These are phyloP conservation scores for Falco peregrinus DNA, from an alignment of 2,797 vertebrate genomes.

Conservation along the genomic window DNA sequence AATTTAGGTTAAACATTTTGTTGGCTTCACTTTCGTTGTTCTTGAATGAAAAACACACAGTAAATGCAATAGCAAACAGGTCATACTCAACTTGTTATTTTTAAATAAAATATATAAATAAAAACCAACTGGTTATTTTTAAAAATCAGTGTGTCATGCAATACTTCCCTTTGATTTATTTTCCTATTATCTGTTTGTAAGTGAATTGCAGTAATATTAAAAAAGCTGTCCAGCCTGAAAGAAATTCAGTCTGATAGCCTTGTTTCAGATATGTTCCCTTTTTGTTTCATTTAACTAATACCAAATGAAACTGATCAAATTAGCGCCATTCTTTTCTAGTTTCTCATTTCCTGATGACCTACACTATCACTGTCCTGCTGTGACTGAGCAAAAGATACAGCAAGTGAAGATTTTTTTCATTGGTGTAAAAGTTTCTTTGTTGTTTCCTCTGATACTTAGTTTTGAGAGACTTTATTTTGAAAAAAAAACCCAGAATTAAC, in stretches of 20 bases:
- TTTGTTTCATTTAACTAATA: constrained; percentile 1
- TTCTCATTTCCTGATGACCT: constrained; percentile 33
- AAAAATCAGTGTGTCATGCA: neutral
- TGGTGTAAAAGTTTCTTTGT: neutral
- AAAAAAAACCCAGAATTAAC: neutral
- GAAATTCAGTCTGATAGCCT: neutral
- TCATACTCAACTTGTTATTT: neutral
- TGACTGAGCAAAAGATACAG: neutral
- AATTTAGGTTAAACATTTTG: neutral
- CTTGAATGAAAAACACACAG: neutral
- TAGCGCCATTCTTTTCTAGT: constrained; percentile 1
- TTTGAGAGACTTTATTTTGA: neutral
- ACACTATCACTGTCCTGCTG: neutral
- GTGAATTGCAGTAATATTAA: neutral
- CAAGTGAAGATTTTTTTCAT: neutral
- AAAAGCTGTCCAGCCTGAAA: neutral
- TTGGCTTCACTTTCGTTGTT: neutral
- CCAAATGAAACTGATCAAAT: neutral
- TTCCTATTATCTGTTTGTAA: neutral
- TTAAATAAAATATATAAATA: neutral
- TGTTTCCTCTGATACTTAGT: neutral
- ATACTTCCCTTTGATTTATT: neutral
- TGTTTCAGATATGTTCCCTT: neutral
- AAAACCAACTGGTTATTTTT: neutral
- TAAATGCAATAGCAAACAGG: neutral